Percentiles rank a stretch among this genome's conserved stretches.
phyloP scores from a whole-genome alignment of 2,797 vertebrate genomes.

The Emydoidea blandingii region DNA sequence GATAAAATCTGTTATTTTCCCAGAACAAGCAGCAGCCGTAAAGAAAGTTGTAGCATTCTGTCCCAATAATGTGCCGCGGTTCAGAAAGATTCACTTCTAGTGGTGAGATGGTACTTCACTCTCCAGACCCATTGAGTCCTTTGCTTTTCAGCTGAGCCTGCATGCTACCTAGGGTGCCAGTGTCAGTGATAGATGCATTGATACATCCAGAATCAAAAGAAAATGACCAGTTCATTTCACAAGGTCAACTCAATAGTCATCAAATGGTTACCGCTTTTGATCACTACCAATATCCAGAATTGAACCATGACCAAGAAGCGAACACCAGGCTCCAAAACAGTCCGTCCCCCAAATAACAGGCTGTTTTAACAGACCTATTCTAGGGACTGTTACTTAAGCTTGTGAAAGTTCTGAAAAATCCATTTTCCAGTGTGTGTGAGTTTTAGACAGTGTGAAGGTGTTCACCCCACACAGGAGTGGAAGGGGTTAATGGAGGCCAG shows the following conservation, averaged over 20 bases:
- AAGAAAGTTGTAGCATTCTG: background rate
- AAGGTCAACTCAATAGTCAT: background rate
- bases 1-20: background rate
- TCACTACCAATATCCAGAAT: background rate
- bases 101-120: background rate
- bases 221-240: background rate
- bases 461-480: background rate
- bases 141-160: background rate
- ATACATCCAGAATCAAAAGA: background rate
- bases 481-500: background rate
- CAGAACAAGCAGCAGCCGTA: background rate
- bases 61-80: background rate
- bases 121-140: background rate
- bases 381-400: background rate
- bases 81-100: background rate
- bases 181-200: too few relatives aligned
- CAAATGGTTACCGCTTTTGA: background rate
- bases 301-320: background rate
- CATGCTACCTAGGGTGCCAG: background rate
- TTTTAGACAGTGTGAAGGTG: background rate
- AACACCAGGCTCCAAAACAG: background rate
- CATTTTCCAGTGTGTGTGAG: background rate
- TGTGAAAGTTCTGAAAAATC: background rate
- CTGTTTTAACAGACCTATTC: background rate
- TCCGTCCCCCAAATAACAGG: background rate